Base-by-base conservation (phyloP, 2,113 vertebrate species). In the Lynx canadensis region DNA sequence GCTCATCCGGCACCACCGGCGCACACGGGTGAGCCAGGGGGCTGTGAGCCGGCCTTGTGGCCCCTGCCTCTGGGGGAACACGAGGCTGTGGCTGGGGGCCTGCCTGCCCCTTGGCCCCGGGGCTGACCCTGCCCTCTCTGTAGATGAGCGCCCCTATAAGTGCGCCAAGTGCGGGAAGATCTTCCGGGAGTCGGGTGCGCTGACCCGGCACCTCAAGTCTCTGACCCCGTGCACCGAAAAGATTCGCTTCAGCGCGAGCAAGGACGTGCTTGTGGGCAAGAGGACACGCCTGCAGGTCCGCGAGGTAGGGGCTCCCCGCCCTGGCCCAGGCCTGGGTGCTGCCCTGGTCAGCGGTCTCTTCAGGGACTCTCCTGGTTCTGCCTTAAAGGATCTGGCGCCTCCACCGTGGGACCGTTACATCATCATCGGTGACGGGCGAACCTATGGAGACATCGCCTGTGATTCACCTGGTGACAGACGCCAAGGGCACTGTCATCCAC, bases 211-310 rank as follows among this genome's bases (percentile, higher is more conserved):
- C 96, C 99, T 99, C 80, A 99, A 99, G 97, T 99, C 99, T 45
- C 99, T 99, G 92, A 99, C 99, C 0, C 99, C 99, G 0, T 99
- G 99, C 98, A 99, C 99, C 0, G 99, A 99, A 96, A 99, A 99
- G 98, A 99, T 99, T 60, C 99, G 99, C 68, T 99, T 99, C 97
- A 99, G 99, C 91, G 92, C 99, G 98, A 99, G 99, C 97, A 99
- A 99, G 98, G 99, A 99, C 60, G 98, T 99, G 36, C 98, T 99
- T 1, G 98, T 99, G 33, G 98, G 98, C 97, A 99, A 96, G 99
- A 99, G 63, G 99, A 99, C 0, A 1, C 98, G 7, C 98, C 99
- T 11, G 83, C 99, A 99, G 99, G 99, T 99, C 93, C 97, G 98
- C 82, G 21, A 36, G 31, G 74, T 27, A 0, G 63, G 38, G 63